Percentiles rank a stretch among this genome's conserved stretches.
phyloP scores from a whole-genome alignment of 2,888 invertebrate genomes.

The Papilio demoleus region DNA sequence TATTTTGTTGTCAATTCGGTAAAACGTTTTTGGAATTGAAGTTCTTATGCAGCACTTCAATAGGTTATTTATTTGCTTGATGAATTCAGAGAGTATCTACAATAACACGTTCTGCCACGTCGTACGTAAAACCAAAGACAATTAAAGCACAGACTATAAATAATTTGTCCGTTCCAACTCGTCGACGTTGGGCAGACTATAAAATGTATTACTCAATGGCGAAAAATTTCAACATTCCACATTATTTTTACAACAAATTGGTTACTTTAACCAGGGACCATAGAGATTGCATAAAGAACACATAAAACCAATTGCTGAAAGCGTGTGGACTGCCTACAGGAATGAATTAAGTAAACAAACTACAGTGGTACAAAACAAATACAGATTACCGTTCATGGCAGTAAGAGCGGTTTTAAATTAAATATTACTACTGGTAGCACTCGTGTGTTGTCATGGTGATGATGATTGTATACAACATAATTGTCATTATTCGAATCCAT shows the following conservation, averaged over 20 bases:
- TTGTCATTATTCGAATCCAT: constrained; percentile 19
- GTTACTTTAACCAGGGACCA: too few relatives aligned
- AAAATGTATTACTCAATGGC: background rate
- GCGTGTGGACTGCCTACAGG: too few relatives aligned
- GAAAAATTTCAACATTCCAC: too few relatives aligned
- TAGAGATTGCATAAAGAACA: too few relatives aligned
- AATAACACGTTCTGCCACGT: constrained; percentile 34
- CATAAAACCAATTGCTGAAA: too few relatives aligned
- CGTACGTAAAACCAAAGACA: background rate
- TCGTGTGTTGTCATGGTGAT: constrained; percentile 27
- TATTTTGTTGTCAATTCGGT: constrained; percentile 20
- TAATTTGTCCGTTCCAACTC: background rate
- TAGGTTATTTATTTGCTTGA: constrained; percentile 4
- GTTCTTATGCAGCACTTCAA: background rate
- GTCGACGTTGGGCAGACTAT: background rate
- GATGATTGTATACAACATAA: constrained; percentile 17
- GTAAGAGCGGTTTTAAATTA: background rate
- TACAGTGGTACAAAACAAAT: too few relatives aligned
- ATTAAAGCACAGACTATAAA: background rate
- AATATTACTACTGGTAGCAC: background rate
- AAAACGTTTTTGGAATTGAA: background rate
- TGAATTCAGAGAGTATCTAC: background rate
- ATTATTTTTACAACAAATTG: too few relatives aligned
- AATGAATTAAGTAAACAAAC: too few relatives aligned
- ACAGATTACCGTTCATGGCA: background rate